Conservation (phyloP, 2,888 invertebrate species). For the Pseudolycoriella hygida region DNA sequence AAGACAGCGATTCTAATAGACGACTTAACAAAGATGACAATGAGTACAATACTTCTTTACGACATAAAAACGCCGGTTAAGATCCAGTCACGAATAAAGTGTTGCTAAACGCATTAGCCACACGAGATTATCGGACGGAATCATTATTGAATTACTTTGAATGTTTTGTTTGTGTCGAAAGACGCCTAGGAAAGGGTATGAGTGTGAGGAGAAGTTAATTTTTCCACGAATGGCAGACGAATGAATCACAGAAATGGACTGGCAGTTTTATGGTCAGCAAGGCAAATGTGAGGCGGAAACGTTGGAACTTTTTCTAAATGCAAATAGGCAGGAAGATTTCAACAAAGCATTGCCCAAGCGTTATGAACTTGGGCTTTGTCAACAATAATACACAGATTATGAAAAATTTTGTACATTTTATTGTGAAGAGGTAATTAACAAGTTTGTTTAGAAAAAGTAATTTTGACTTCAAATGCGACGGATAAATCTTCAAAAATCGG, state of each 20-base stretch:
- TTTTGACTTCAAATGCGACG: too few species aligned
- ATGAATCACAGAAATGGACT: slow-evolving; percentile 12
- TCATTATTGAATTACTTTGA: slow-evolving; percentile 44
- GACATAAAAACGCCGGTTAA: slow-evolving; percentile 36
- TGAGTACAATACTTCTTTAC: slow-evolving; percentile 45
- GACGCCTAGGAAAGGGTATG: slow-evolving; percentile 30
- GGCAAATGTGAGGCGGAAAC: slow-evolving; percentile 19
- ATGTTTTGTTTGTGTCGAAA: slow-evolving; percentile 49
- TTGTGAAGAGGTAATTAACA: too few species aligned
- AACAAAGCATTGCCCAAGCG: not conserved
- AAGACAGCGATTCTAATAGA: slow-evolving; percentile 50
- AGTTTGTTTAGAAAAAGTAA: too few species aligned
- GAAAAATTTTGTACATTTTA: too few species aligned
- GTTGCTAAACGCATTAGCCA: slow-evolving; percentile 31
- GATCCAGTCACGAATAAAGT: slow-evolving; percentile 31
- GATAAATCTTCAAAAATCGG: too few species aligned
- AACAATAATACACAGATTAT: too few species aligned
- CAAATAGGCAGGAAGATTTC: not conserved
- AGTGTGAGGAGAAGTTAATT: slow-evolving; percentile 32
- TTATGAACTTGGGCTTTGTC: not conserved
- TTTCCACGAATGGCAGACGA: slow-evolving; percentile 16
- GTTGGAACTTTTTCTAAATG: slow-evolving; percentile 8
- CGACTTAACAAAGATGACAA: slow-evolving; percentile 45
- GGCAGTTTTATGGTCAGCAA: slow-evolving; percentile 18
- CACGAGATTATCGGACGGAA: slow-evolving; percentile 25